phyloP scores from a whole-genome alignment of 2,113 vertebrate species.

The Sinocyclocheilus grahami region DNA sequence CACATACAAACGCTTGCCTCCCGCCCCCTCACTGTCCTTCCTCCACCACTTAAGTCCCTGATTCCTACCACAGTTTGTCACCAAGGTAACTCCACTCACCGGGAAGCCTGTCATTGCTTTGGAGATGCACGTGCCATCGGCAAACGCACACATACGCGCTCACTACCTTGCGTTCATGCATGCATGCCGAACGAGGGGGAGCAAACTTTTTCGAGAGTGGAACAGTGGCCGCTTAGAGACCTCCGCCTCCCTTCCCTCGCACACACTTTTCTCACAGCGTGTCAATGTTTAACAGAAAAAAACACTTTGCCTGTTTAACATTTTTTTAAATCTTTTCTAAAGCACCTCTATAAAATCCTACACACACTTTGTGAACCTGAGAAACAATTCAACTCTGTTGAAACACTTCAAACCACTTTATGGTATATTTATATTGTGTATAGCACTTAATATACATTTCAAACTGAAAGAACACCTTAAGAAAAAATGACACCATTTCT shows the following conservation, averaged over 20 bases:
- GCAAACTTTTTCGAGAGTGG: slow-evolving; percentile 55
- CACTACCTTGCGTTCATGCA: slow-evolving; percentile 29
- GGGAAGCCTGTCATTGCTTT: slow-evolving; percentile 59
- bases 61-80: slow-evolving; percentile 78
- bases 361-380: not conserved
- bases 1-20: slow-evolving; percentile 53
- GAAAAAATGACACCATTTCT: slow-evolving; percentile 6
- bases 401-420: slow-evolving; percentile 1
- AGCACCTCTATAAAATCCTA: not conserved
- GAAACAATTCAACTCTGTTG: not conserved
- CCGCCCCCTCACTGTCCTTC: slow-evolving; percentile 72
- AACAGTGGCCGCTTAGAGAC: slow-evolving; percentile 19
- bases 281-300: slow-evolving; percentile 45
- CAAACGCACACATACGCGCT: slow-evolving; percentile 47
- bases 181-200: slow-evolving; percentile 45
- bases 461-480: not conserved
- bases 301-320: not conserved
- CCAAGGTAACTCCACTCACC: slow-evolving; percentile 55
- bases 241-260: slow-evolving; percentile 11
- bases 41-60: slow-evolving; percentile 74
- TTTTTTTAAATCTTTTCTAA: not conserved
- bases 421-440: not conserved
- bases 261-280: slow-evolving; percentile 36
- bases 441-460: not conserved
- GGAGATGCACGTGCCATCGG: slow-evolving; percentile 48